A percentile compares a stretch with the other conserved stretches of the same genome.
Evolutionary conservation across 2,797 vertebrate species (phyloP).

Genomic region (Remorina albescens): DNA sequence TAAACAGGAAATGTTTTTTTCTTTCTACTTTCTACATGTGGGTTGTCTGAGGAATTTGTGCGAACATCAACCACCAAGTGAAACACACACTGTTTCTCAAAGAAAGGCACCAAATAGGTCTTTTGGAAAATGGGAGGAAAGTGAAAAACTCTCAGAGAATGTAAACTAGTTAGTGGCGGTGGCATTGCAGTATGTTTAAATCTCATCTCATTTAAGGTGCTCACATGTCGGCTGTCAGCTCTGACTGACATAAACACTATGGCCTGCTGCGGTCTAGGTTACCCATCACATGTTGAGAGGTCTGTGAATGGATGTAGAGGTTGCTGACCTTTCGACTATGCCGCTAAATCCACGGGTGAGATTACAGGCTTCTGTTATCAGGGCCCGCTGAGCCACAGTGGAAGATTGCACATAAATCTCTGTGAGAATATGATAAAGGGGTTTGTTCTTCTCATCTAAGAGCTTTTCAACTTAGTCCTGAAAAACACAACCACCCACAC

Average conservation of each 20-base stretch:
- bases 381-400: conserved; percentile 50
- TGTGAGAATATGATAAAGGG: conserved; percentile 69
- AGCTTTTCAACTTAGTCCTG: conserved; percentile 59
- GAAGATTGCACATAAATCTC: conserved; percentile 77
- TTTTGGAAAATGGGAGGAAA: conserved; percentile 4
- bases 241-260: conserved; percentile 16
- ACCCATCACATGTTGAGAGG: conserved; percentile 30
- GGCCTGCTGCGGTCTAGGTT: conserved; percentile 2
- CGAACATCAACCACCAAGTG: neutral
- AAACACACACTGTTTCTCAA: neutral
- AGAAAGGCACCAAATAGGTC: conserved; percentile 1
- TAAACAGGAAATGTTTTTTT: neutral
- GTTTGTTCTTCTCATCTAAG: conserved; percentile 50
- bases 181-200: neutral
- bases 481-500: conserved; percentile 57
- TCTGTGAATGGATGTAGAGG: conserved; percentile 39
- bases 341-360: conserved; percentile 63
- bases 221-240: neutral
- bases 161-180: neutral
- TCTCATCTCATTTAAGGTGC: conserved; percentile 20
- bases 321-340: conserved; percentile 56
- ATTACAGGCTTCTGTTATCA: conserved; percentile 66
- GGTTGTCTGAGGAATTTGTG: neutral
- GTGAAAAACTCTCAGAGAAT: neutral
- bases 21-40: conserved; percentile 1